Evolutionary conservation across 2,888 invertebrate genomes (phyloP), one percentile per base, ranked within the genome.

Genomic region (Tricholauxania praeusta): DNA sequence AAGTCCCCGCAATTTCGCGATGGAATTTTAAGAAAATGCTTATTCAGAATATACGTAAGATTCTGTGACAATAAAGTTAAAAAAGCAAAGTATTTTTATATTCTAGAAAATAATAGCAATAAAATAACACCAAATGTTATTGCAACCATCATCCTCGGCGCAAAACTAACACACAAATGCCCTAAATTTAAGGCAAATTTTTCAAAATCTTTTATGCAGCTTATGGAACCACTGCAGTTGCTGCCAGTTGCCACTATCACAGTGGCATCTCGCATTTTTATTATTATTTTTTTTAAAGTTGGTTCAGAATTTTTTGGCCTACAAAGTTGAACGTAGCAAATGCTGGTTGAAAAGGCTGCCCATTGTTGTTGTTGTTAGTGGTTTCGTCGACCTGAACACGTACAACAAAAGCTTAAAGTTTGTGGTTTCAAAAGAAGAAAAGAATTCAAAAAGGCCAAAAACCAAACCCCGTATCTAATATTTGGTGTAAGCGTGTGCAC

Each of bases 401-500:
- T 57, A 57, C 28, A 57, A 57, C 57, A 57, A 22, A 57, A 57
- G 57, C 57, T 57, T 57, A 28, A 57, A 39, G 28, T 28, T 57
- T 28, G 57, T 57, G 57, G 22, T 57, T 57, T 12, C 22, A 57
- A 28, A 22, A 57, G 28, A n/a, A 28, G 28, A 22, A 14, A 28
- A 28, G 19, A 57, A 57, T 39, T 15, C 57, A 8, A 57, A 57
- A 57, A 28, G 57, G 57, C 57, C 57, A 57, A 57, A 39, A 57
- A 57, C 57, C 19, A 7, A 57, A 28, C 10, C 57, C 28, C 28
- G 12, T 28, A 15, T 28, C 57, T 14, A 57, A 15, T 12, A 28
- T 28, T 39, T 10, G 10, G 10, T 39, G 39, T 10, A 39, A 39
- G 39, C 8, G 6, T 39, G 1, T 39, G 39, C 22, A 39, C 10